These are phyloP conservation scores for Germaria angustata DNA, from an alignment of 2,888 invertebrate genomes.

Conservation along the genomic window DNA sequence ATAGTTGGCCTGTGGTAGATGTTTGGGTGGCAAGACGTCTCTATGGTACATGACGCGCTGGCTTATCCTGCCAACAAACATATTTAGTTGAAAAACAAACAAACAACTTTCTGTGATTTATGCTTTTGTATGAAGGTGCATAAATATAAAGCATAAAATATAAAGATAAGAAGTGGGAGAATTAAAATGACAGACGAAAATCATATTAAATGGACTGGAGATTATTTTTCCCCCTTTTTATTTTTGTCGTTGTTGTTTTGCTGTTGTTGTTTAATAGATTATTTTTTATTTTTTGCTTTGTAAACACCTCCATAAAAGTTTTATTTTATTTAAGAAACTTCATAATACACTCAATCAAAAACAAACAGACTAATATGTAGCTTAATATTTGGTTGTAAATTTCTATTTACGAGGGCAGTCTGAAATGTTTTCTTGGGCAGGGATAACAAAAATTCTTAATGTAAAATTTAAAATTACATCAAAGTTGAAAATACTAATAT, in stretches of 20 bases:
- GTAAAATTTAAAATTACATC: too few relatives aligned
- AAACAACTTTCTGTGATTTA: slow-evolving; percentile 45
- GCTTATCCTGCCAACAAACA: slow-evolving; percentile 18
- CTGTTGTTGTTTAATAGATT: background rate
- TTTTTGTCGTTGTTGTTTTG: background rate
- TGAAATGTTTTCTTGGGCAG: background rate
- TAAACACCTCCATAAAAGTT: slow-evolving; percentile 45
- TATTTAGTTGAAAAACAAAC: slow-evolving; percentile 44
- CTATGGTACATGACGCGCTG: background rate
- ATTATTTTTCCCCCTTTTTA: slow-evolving; percentile 3
- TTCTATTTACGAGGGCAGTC: background rate
- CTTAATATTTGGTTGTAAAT: background rate
- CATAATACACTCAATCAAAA: slow-evolving; percentile 16
- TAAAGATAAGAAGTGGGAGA: background rate
- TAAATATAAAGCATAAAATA: background rate
- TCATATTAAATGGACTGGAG: slow-evolving; percentile 20
- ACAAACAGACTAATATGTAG: background rate
- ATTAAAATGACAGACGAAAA: background rate
- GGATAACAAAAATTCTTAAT: background rate
- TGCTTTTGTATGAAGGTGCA: slow-evolving; percentile 26
- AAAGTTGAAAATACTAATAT: too few relatives aligned
- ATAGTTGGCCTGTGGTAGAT: slow-evolving; percentile 21
- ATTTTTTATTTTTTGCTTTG: slow-evolving; percentile 46
- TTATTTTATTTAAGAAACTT: slow-evolving; percentile 41
- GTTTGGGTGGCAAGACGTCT: background rate